A percentile compares a stretch with the other conserved stretches of the same genome.
Evolutionary conservation across 2,797 vertebrate species (phyloP).

Genomic region (Falco concolor): DNA sequence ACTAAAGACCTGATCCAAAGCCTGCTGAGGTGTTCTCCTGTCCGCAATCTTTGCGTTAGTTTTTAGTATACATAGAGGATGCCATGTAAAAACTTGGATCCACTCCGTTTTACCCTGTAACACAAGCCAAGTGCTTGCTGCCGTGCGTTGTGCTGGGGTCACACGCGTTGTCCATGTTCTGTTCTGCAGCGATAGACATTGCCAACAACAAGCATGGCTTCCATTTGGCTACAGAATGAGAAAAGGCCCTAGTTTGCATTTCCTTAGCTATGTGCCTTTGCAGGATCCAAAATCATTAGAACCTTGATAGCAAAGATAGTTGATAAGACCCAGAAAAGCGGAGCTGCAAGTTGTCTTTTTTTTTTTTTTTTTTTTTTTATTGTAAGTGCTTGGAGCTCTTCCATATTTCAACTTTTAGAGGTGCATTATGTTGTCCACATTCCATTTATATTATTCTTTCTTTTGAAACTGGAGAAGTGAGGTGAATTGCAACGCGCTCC

Average conservation of each 20-base stretch:
- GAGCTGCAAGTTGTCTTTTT: not conserved
- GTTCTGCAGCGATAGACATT: not conserved
- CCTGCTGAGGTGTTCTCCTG: not conserved
- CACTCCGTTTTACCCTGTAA: not conserved
- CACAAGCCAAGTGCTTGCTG: not conserved
- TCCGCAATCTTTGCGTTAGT: not conserved
- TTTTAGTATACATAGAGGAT: not conserved
- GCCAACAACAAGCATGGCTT: not conserved
- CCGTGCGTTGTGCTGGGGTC: not conserved
- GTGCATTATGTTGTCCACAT: not conserved
- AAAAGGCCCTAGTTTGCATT: not conserved
- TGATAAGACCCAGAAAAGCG: not conserved
- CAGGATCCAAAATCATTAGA: not conserved
- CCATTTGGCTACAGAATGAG: not conserved
- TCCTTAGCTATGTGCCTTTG: not conserved
- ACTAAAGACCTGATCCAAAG: not conserved
- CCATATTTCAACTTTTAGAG: not conserved
- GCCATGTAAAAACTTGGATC: not conserved
- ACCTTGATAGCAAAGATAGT: not conserved
- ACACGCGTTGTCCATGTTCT: not conserved
- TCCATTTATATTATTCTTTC: conserved; percentile 22
- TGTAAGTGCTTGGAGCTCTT: not conserved
- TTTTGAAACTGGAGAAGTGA: conserved; percentile 24
- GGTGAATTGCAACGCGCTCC: not conserved
- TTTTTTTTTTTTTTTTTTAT: not conserved